Evolutionary conservation across 2,113 vertebrate species (phyloP).

Genomic region (cat (Felis catus)): F.catus_Fca126_mat1.0 CM031423.1:8503001-8503500

Average conservation of each 20-base stretch:
- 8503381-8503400: background rate
- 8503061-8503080: background rate
- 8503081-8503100: background rate
- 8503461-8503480: background rate
- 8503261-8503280: slow-evolving; percentile 3
- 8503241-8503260: background rate
- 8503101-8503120: background rate
- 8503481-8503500: background rate
- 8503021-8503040: background rate
- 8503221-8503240: slow-evolving; percentile 94
- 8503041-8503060: background rate
- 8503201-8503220: slow-evolving; percentile 97
- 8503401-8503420: background rate
- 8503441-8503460: background rate
- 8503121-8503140: background rate
- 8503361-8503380: background rate
- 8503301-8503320: background rate
- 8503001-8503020: background rate
- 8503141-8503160: slow-evolving; percentile 74
- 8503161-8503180: slow-evolving; percentile 98
- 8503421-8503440: background rate
- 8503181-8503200: slow-evolving; percentile 99
- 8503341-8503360: background rate
- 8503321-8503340: background rate
- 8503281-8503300: background rate